Evolutionary conservation across 2,888 invertebrate species (phyloP), one percentile per base, ranked within the genome.

Genomic region (Odontothrips loti): DNA sequence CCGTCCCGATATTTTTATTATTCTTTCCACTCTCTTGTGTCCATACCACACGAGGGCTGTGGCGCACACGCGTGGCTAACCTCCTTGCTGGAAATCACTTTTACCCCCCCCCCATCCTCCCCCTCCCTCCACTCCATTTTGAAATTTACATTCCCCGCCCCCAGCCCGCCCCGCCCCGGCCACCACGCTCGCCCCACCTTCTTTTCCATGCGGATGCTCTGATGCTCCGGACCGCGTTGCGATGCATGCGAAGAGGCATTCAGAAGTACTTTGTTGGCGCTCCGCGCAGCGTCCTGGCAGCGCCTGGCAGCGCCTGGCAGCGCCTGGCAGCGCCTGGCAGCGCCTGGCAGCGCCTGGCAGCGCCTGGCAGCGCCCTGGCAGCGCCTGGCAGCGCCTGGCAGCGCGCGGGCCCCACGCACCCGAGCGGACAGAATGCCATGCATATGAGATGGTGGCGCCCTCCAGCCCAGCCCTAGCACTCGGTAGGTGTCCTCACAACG

Each of bases 391-490:
- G 58, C 17, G 58, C 20, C 4, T 58, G 58, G 34, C 34, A n/a
- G n/a, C n/a, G n/a, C n/a, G n/a, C n/a, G n/a, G n/a, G n/a, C n/a
- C n/a, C n/a, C n/a, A n/a, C 15, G 51, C 17, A 51, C 8, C 51
- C 51, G 23, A 9, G 68, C 27, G 68, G 68, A 75, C 17, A 27
- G 23, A 27, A 75, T 12, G 27, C 68, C 23, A 75, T 75, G 68
- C 68, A 75, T 75, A 75, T 75, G 27, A 75, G 68, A 75, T 75
- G 68, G 23, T n/a, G n/a, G n/a, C n/a, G n/a, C n/a, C n/a, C n/a
- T 23, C 68, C 68, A 8, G 58, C 11, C 20, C 58, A 8, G 15
- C 58, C 51, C 58, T 43, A 43, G n/a, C n/a, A n/a, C n/a, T n/a
- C 51, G 6, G 15, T 51, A 51, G 51, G 51, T 51, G 51, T 51